These are phyloP conservation scores for Xerus rutilus DNA, from an alignment of 2,797 vertebrate species.

Conservation along the genomic window DNA sequence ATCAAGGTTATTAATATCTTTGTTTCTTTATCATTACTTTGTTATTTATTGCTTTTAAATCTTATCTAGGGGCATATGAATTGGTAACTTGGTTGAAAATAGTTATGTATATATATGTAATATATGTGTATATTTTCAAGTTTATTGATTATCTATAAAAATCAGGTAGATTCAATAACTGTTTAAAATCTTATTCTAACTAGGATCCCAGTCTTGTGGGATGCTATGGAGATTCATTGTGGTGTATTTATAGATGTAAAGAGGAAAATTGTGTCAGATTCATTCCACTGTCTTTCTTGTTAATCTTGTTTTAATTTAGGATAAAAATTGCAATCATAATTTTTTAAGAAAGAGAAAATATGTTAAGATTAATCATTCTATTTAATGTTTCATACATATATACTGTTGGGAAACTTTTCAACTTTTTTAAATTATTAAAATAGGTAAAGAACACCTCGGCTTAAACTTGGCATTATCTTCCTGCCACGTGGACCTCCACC, in stretches of 20 bases:
- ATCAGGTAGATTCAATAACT: neutral
- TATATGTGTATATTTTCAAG: neutral
- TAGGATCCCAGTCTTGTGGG: no score
- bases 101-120: neutral
- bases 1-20: neutral
- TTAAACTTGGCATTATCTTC: conserved; percentile 93
- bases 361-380: conserved; percentile 32
- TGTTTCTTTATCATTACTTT: neutral
- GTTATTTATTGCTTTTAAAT: neutral
- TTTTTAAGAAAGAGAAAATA: conserved; percentile 47
- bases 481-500: conserved; percentile 91
- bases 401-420: neutral
- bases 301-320: neutral
- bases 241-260: no score
- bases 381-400: neutral
- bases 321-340: neutral
- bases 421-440: conserved; percentile 75
- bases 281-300: no score
- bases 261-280: no score
- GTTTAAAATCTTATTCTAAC: neutral
- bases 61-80: neutral
- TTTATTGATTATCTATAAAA: neutral
- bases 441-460: conserved; percentile 88
- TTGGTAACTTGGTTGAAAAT: conserved; percentile 37
- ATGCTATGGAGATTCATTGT: no score